Base-by-base conservation (phyloP, 2,113 vertebrate genomes). In the Coregonus clupeaformis region DNA sequence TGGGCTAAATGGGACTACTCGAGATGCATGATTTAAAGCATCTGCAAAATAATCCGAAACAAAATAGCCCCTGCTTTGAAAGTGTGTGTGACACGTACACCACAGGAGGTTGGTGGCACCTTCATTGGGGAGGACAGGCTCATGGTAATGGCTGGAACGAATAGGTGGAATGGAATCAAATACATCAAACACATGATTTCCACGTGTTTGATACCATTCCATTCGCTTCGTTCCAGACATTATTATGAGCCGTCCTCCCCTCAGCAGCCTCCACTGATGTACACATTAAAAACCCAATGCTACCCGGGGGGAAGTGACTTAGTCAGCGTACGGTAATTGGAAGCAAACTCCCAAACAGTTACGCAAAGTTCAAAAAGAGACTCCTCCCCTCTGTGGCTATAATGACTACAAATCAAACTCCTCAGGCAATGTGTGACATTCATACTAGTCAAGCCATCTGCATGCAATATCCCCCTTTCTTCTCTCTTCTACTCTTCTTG, bases 341-440 rank as follows among this genome's bases (percentile, higher is more conserved):
- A 84, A 77, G 80, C 80, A 88, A 89, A 86, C 86, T 87, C 89
- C 78, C 88, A 90, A 88, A 88, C 83, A 87, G 90, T 89, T 84
- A 76, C 75, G 59, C 14, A 45, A 45, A 84, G 80, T 85, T 87
- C 73, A 84, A 86, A 81, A 78, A 60, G 68, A 81, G 77, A 82
- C 68, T 30, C 80, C 82, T 88, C 76, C 80, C 78, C 85, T 86
- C 82, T 82, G 72, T 82, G 82, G 69, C 67, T 72, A 67, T 88
- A 88, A 87, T 84, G 82, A 89, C 71, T 75, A 66, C 52, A 64
- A 69, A 69, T 84, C 73, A 68, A 77, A 68, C 74, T 84, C 84
- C 84, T 69, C 30, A 0, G 83, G 87, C 85, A 76, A 78, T 80
- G 73, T 82, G 77, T 81, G 84, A 83, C 79, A 80, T 84, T 88